Conservation (phyloP, 2,888 invertebrate genomes). For the Drosophila koepferae region DNA sequence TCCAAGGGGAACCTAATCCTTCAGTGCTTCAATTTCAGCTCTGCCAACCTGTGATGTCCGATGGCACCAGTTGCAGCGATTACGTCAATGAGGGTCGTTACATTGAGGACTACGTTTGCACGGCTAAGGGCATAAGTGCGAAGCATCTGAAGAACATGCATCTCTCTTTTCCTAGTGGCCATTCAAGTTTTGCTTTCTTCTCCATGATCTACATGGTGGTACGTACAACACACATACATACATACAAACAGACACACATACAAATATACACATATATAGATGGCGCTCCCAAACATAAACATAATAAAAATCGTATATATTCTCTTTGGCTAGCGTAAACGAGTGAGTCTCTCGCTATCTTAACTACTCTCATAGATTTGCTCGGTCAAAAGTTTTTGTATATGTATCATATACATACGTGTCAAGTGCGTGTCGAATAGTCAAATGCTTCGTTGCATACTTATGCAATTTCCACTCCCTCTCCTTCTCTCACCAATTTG, state of each 20-base stretch:
- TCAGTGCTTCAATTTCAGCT: conserved; percentile 85
- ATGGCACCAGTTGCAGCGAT: conserved; percentile 86
- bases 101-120: conserved; percentile 90
- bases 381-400: not conserved
- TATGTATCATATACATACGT: not conserved
- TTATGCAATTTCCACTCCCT: not conserved
- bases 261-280: not conserved
- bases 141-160: conserved; percentile 90
- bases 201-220: conserved; percentile 94
- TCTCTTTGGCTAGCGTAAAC: not conserved
- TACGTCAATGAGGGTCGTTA: conserved; percentile 88
- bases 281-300: too few species aligned
- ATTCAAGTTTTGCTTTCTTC: conserved; percentile 94
- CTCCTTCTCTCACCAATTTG: too few species aligned
- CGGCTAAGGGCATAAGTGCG: conserved; percentile 83
- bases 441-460: not conserved
- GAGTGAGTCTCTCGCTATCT: not conserved
- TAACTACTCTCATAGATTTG: not conserved
- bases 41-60: conserved; percentile 90
- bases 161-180: conserved; percentile 96
- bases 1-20: not conserved
- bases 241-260: not conserved
- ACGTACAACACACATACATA: conserved; percentile 85
- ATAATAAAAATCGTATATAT: not conserved
- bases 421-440: not conserved